Percentiles rank a stretch among this genome's conserved stretches.
Conservation (phyloP, 2,113 vertebrate species). For the Hippocampus zosterae region DNA sequence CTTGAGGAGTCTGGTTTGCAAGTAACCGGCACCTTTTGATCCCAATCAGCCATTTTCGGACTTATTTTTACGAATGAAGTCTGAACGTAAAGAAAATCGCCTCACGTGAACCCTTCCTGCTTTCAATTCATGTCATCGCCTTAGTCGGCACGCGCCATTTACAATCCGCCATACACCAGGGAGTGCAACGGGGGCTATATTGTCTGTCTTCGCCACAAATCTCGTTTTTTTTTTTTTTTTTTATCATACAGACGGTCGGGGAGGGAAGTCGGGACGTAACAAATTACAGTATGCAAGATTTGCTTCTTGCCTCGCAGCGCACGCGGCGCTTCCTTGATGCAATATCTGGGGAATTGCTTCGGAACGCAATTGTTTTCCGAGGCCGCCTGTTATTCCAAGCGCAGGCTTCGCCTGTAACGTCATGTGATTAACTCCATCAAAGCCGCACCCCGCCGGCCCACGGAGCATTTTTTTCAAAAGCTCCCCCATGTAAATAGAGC, state of each 20-base stretch:
- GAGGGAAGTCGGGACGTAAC: slow-evolving; percentile 23
- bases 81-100: not conserved
- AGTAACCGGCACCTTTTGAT: not conserved
- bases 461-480: slow-evolving; percentile 43
- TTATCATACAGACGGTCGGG: slow-evolving; percentile 40
- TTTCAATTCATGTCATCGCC: slow-evolving; percentile 17
- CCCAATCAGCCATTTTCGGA: not conserved
- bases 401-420: slow-evolving; percentile 25
- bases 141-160: slow-evolving; percentile 31
- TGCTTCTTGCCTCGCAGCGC: slow-evolving; percentile 24
- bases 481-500: not conserved
- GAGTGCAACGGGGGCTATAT: slow-evolving; percentile 4
- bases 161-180: slow-evolving; percentile 22
- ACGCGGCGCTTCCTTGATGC: slow-evolving; percentile 30
- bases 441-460: slow-evolving; percentile 13
- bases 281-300: slow-evolving; percentile 28
- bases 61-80: not conserved
- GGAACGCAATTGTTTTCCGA: slow-evolving; percentile 34
- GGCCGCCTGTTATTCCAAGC: slow-evolving; percentile 33
- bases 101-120: slow-evolving; percentile 5
- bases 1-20: not conserved
- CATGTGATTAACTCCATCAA: slow-evolving; percentile 37
- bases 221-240: slow-evolving; percentile 39
- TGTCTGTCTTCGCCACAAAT: slow-evolving; percentile 40
- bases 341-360: slow-evolving; percentile 54